Conservation (phyloP, 1,140 invertebrate genomes). For the Choristoneura fumiferana region DNA sequence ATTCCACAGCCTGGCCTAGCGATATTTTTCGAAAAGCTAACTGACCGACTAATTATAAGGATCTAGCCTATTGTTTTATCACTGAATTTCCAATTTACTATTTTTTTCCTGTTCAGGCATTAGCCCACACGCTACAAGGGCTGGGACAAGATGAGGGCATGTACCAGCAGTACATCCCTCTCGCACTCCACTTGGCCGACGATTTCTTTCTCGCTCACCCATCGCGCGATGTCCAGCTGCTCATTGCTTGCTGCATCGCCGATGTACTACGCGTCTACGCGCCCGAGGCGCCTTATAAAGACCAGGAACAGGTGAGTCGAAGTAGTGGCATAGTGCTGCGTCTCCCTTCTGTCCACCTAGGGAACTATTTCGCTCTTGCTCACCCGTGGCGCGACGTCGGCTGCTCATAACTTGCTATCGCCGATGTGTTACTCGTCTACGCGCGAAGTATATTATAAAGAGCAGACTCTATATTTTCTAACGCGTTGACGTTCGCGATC, state of each 20-base stretch:
- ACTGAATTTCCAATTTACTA: too few relatives aligned
- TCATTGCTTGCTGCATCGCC: slow-evolving; percentile 98
- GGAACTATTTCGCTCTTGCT: too few relatives aligned
- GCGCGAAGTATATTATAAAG: too few relatives aligned
- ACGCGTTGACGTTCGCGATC: too few relatives aligned
- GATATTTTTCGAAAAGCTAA: too few relatives aligned
- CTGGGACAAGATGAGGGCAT: slow-evolving; percentile 98
- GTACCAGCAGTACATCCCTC: slow-evolving; percentile 94
- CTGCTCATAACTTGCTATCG: too few relatives aligned
- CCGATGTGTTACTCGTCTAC: too few relatives aligned
- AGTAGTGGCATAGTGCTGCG: slow-evolving; percentile 23
- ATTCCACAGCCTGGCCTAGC: too few relatives aligned
- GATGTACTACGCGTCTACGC: slow-evolving; percentile 98
- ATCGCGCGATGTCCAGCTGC: slow-evolving; percentile 95
- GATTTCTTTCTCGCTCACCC: slow-evolving; percentile 94
- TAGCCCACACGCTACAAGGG: slow-evolving; percentile 96
- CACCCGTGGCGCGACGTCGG: too few relatives aligned
- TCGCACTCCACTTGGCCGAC: slow-evolving; percentile 95
- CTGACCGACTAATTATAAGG: too few relatives aligned
- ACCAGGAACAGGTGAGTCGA: slow-evolving; percentile 88
- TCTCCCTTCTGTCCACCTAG: neutral
- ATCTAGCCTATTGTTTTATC: too few relatives aligned
- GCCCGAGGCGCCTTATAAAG: slow-evolving; percentile 98
- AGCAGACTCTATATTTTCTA: too few relatives aligned
- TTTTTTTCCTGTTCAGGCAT: slow-evolving; percentile 79